Base-by-base conservation (phyloP, 2,888 invertebrate species). In the Hyposoter didymator region DNA sequence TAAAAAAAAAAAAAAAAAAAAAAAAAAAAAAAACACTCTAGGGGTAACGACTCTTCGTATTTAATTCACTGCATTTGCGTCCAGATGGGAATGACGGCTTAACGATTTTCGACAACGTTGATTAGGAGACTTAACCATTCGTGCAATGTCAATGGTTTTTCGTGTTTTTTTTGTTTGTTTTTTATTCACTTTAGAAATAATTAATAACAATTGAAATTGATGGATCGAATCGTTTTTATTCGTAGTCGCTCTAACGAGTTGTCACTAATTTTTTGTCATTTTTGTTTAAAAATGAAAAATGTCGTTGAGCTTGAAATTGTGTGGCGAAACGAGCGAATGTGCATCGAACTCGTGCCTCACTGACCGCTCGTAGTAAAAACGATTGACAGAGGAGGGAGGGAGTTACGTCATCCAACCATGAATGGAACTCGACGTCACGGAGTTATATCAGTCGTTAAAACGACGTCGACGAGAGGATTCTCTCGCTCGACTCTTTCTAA, bases 331-430 rank as follows among this genome's bases (percentile, higher is more conserved):
- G 45, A 75, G 12, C 35, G 12, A 43, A 43, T n/a, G 66, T 22
- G 28, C 43, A 35, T 59, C 39, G 62, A 59, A 82, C 28, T 67
- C 62, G 64, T 69, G 75, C 45, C 28, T n/a, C 32, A 49, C 59
- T 43, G 64, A 80, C 75, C 82, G 84, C 78, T 76, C 82, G 85
- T 82, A 85, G 79, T 80, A 85, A 80, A 81, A 85, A 80, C 70
- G 82, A 82, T 85, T 79, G 82, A 75, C 84, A 74, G 17, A 39
- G 39, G 43, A 59, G 28, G 28, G 74, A 59, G 74, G n/a, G 35
- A 14, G 79, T 85, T 85, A 70, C 85, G 82, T 85, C 85, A 85
- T 85, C 82, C 75, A 66, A 64, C 85, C 85, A 85, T 85, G 85
- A 85, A 85, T 85, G 85, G 85, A 82, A 80, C 72, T 85, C 82